Base-by-base conservation (phyloP, 2,797 vertebrate genomes). In the Xenentodon cancila region DNA sequence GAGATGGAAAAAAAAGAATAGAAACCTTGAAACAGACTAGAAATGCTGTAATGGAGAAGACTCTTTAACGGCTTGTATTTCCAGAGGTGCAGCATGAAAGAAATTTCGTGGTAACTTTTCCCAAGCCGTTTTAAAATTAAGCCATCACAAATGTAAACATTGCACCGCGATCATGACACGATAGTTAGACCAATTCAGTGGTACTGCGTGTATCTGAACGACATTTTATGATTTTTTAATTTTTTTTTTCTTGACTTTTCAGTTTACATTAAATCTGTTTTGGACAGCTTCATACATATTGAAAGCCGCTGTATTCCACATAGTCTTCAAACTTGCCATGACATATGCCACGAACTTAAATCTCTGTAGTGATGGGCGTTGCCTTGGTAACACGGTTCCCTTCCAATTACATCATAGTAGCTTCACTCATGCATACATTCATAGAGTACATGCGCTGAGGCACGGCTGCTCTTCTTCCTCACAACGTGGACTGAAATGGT, bases 331-430 rank as follows among this genome's bases (percentile, higher is more conserved):
- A 72, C 43, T 49, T 64, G 71, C 63, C 58, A 60, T 46, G 34
- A 32, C 57, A 72, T 18, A 42, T 59, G 66, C 59, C 37, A 59
- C 82, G 64, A 70, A 75, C 79, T 67, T 73, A 70, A 30, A 73
- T 73, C 68, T 69, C 50, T 64, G 42, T 42, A 30, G 57, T 70
- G 53, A 13, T 17, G 53, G 13, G 59, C 40, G 77, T 84, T 82
- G 72, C 86, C 80, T 64, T 77, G 75, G 82, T 86, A 88, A 82
- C 80, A n/a, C 18, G 44, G 48, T 50, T 59, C 51, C 34, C 37
- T 42, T 73, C 12, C 30, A 49, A 49, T 74, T 56, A 55, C 46
- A 62, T 62, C 37, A 58, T 45, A 42, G 45, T 17, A 58, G 51
- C 50, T 20, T 74, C 58, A 56, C 18, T 74, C 58, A 56, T 75